A percentile compares a stretch with the other conserved stretches of the same genome.
phyloP scores from a whole-genome alignment of 2,113 vertebrate genomes.

The Rhinichthys klamathensis region DNA sequence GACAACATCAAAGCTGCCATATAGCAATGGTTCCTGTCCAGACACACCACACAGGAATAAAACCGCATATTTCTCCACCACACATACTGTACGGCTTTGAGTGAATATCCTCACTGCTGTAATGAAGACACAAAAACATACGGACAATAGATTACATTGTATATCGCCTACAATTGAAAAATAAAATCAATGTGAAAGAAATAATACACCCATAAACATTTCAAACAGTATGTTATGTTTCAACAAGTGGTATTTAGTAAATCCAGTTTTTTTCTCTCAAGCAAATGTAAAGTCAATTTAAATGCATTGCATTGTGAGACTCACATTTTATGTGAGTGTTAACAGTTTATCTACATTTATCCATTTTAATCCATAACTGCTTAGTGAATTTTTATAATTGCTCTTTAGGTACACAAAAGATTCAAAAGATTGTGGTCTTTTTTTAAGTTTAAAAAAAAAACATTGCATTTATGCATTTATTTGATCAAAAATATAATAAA shows the following conservation, averaged over 20 bases:
- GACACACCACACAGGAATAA: neutral
- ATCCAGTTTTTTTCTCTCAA: neutral
- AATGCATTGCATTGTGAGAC: no score
- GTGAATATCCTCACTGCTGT: neutral
- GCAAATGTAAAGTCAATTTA: neutral
- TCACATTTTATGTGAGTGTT: neutral
- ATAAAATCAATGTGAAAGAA: no score
- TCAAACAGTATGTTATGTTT: neutral
- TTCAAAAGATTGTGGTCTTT: no score
- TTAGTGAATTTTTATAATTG: neutral
- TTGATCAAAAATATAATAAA: neutral
- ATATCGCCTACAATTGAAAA: neutral
- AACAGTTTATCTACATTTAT: neutral
- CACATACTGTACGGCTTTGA: neutral
- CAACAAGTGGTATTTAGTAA: neutral
- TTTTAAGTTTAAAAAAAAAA: neutral
- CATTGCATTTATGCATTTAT: no score
- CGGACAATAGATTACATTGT: neutral
- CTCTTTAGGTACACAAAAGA: neutral
- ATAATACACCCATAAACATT: neutral
- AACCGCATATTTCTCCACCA: neutral
- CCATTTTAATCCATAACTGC: neutral
- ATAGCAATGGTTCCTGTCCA: neutral
- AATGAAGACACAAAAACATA: neutral
- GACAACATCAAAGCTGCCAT: slow-evolving; percentile 13